Evolutionary conservation across 2,113 vertebrate genomes (phyloP), one percentile per base, ranked within the genome.

Genomic region (Willisornis vidua): DNA sequence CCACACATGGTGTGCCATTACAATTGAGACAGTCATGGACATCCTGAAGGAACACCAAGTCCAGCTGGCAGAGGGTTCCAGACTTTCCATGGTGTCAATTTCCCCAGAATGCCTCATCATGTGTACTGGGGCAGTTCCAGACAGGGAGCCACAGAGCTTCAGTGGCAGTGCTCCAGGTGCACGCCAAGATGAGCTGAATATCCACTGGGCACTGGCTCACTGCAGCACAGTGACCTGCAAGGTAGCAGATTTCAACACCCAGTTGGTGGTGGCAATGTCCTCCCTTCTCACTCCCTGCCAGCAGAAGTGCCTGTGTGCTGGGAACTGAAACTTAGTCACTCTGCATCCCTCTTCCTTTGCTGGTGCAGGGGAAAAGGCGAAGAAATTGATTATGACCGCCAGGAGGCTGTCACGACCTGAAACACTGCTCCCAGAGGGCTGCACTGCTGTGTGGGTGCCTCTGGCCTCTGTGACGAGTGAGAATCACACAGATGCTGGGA

Each of bases 121-220:
- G 31, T 2, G 1, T 18, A 5, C 28, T 51, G 81, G 58, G n/a
- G 19, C 14, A 3, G 57, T 1, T 6, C 66, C 59, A 51, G 61
- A 37, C 52, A 31, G 24, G 83, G 81, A 87, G n/a, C 39, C 1
- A 18, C 31, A 25, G 73, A 65, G 35, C 17, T 80, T 76, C 52
- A 0, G 1, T 25, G 59, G 59, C 55, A 92, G 43, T 33, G 29
- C 35, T 90, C 55, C 90, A 84, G 59, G 55, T 81, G 46, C 4
- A 5, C 68, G n/a, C 46, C 0, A 2, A 23, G 46, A 54, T 5
- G 24, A 63, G 37, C 54, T 11, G 14, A 29, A 8, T 28, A 10
- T 66, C 67, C 13, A 3, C 9, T 0, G 0, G 39, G 45, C 12
- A 19, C 43, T 3, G 6, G 16, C 19, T 66, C 45, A 3, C 23